Evolutionary conservation across 1,140 invertebrate species (phyloP), one percentile per base, ranked within the genome.

Genomic region (Centruroides vittatus): DNA sequence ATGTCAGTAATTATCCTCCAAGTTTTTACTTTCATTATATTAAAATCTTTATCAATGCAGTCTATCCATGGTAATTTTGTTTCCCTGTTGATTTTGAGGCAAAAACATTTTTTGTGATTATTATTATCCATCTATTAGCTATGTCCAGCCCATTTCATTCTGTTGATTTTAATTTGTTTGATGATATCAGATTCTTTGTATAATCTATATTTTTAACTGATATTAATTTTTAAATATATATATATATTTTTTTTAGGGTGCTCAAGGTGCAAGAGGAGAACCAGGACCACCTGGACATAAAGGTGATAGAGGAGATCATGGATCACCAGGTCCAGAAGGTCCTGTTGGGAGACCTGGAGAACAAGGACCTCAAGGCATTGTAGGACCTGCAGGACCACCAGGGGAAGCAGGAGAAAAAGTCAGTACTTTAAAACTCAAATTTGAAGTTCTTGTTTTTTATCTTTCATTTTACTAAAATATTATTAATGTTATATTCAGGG

Each of bases 271-370:
- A 49, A 72, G 84, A 69, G 86, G 86, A 48, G 68, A 74, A 55
- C 76, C 83, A 41, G 86, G 86, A 36, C 67, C 77, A 5, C 64
- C 80, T 56, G 86, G 86, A 50, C 78, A 81, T 57, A 88, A 88
- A 73, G 86, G 86, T 60, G 85, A 87, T 69, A 75, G 83, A 62
- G 86, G 86, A 47, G 85, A 88, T 67, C 79, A 82, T 41, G 86
- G 86, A 51, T 73, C 78, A 51, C 80, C 84, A 13, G 86, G 86
- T 8, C 72, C 78, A 9, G 70, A 72, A 65, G 73, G 73, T 49
- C 70, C 70, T 23, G 64, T 57, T 13, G 73, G 73, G 41, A 61
- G 68, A 34, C 76, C 83, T 55, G 78, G 88, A 57, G 74, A 78
- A 49, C 78, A 77, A 65, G 83, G 83, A 56, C 63, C 74, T 12